phyloP scores from a whole-genome alignment of 2,888 invertebrate genomes.

The Eupithecia insigniata region DNA sequence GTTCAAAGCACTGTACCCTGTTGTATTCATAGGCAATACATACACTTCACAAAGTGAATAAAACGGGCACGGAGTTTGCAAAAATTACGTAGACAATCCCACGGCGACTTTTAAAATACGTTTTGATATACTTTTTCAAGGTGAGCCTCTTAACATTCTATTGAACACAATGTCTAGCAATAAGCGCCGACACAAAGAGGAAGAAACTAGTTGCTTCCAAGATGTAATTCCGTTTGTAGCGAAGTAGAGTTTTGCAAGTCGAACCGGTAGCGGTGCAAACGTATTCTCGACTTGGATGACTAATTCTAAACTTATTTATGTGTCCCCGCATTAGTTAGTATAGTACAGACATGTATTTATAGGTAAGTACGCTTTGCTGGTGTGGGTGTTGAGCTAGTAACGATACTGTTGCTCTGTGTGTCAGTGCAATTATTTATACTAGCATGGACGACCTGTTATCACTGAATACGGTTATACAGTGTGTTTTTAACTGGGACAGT shows the following conservation, averaged over 20 bases:
- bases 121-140: background rate
- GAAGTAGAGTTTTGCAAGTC: constrained; percentile 25
- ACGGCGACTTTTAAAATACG: background rate
- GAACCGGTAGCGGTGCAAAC: constrained; percentile 17
- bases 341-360: constrained; percentile 26
- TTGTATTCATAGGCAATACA: background rate
- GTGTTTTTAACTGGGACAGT: background rate
- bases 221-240: constrained; percentile 7
- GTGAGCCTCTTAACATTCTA: background rate
- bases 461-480: constrained; percentile 11
- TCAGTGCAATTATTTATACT: constrained; percentile 28
- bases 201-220: constrained; percentile 5
- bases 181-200: background rate
- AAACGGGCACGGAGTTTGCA: background rate
- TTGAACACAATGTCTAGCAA: background rate
- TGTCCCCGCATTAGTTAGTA: constrained; percentile 44
- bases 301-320: constrained; percentile 68
- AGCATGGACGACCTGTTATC: constrained; percentile 23
- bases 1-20: background rate
- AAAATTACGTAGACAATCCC: background rate
- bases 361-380: constrained; percentile 37
- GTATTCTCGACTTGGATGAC: constrained; percentile 51
- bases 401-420: constrained; percentile 25
- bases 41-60: background rate
- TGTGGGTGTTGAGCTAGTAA: constrained; percentile 42